Base-by-base conservation (phyloP, 2,113 vertebrate genomes). In the Uria lomvia region DNA sequence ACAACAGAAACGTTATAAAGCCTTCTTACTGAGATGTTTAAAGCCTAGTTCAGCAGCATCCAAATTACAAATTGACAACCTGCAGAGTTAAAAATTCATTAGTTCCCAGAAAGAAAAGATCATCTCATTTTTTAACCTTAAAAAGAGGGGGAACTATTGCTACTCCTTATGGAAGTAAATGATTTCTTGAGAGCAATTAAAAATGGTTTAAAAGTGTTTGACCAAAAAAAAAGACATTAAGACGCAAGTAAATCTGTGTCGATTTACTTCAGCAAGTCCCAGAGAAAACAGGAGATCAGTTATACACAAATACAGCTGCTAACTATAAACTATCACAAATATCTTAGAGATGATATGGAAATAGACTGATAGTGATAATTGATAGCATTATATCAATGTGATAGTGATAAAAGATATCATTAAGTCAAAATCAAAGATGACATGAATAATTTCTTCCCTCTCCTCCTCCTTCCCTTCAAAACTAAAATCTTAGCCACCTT, bases 341-440 rank as follows among this genome's bases (percentile, higher is more conserved):
- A 77, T 29, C 19, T 87, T 73, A 59, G 45, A 95, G 97, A 92
- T 94, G 67, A 60, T 43, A 22, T 67, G 60, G 59, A 92, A 94
- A 76, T 47, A 91, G 55, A 93, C 12, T 47, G 8, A 70, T 42
- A 40, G 21, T 38, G 67, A 86, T 52, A 90, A 53, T 7, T 1
- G 20, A 4, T 52, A 59, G 74, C 7, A 29, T 67, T 89, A 72
- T 40, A 40, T 40, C 40, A 40, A 40, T 40, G 40, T 47, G 8
- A 70, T 40, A 40, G 21, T n/a, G 67, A 86, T 52, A 90, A 53
- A 6, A 1, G 20, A 4, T 52, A 59, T 78, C 7, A 29, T 67
- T 89, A 72, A 50, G 8, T 36, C 23, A 86, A 75, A 85, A 87
- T 90, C n/a, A 76, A 68, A 82, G 24, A 36, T 40, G 5, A 53